phyloP scores from a whole-genome alignment of 2,888 invertebrate species.

The Ephialtes manifestator region DNA sequence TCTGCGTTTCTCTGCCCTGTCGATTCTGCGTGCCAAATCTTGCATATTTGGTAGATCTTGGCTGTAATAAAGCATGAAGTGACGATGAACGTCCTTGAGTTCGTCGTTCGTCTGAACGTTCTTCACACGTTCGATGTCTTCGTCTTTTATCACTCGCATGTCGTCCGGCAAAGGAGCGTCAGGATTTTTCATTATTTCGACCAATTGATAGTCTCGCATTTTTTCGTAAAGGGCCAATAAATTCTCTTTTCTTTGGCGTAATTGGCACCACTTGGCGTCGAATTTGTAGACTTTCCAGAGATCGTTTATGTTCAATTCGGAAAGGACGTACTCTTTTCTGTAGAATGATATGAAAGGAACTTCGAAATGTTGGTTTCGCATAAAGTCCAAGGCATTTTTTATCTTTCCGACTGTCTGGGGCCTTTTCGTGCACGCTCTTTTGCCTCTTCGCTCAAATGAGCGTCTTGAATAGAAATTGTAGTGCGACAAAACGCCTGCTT shows the following conservation, averaged over 20 bases:
- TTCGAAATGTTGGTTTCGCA: constrained; percentile 96
- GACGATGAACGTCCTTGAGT: constrained; percentile 95
- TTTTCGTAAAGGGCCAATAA: constrained; percentile 93
- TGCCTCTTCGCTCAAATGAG: constrained; percentile 85
- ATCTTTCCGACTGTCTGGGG: constrained; percentile 93
- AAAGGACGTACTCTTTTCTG: constrained; percentile 97
- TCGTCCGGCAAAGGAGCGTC: constrained; percentile 94
- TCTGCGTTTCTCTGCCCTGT: constrained; percentile 88
- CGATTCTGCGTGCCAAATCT: too few relatives aligned
- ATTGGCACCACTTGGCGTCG: constrained; percentile 97
- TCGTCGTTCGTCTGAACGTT: constrained; percentile 94
- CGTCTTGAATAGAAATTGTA: constrained; percentile 92
- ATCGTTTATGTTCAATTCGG: constrained; percentile 96
- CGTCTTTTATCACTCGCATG: constrained; percentile 92
- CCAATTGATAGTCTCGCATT: constrained; percentile 95
- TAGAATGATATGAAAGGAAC: constrained; percentile 99
- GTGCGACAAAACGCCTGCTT: constrained; percentile 95
- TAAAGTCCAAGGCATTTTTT: constrained; percentile 96
- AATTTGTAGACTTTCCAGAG: constrained; percentile 98
- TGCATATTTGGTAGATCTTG: constrained; percentile 94
- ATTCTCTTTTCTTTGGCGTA: constrained; percentile 93
- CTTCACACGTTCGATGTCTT: constrained; percentile 92
- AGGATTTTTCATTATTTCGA: constrained; percentile 82
- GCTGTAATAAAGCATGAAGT: constrained; percentile 96
- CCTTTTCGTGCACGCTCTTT: constrained; percentile 88